Evolutionary conservation across 2,113 vertebrate species (phyloP), one percentile per base, ranked within the genome.

Genomic region (Pitta sordida): DNA sequence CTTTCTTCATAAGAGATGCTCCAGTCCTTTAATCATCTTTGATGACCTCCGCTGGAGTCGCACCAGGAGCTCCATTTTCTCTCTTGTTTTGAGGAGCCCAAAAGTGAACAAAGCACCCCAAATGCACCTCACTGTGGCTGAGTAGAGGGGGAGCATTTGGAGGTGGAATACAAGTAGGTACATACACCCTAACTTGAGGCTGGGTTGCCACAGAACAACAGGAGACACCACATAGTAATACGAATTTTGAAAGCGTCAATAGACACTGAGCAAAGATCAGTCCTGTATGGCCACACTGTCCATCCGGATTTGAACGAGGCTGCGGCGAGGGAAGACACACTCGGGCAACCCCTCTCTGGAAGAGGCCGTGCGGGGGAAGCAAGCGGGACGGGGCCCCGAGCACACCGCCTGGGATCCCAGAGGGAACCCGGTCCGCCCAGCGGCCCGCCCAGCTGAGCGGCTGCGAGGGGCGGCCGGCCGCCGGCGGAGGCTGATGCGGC

Each of bases 31-130:
- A 32, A 43, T 23, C 7, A 51, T 58, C 58, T 27, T 49, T 4
- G 3, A 49, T 21, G 16, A 32, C 10, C 24, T 43, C 21, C 10
- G 7, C 9, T 67, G 24, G 29, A 60, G 11, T 6, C 0, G 0
- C 14, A 48, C 11, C 39, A 5, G 53, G 11, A 60, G 1, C 16
- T 34, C 53, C 20, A 7, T 9, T 13, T 48, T 29, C 46, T 19
- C 46, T 39, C n/a, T n/a, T n/a, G n/a, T n/a, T n/a, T n/a, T n/a
- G n/a, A n/a, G n/a, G n/a, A n/a, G n/a, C n/a, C n/a, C n/a, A 32
- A 20, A 46, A 26, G 16, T 26, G 24, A 46, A 34, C 46, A 19
- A 63, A 5, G 29, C 29, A 26, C 11, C 53, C 39, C 46, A 60
- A 53, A 53, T 8, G n/a, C 1, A 0, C 46, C 20, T 75, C 62